Conservation (phyloP, 2,797 vertebrate genomes). For the Morus bassanus region DNA sequence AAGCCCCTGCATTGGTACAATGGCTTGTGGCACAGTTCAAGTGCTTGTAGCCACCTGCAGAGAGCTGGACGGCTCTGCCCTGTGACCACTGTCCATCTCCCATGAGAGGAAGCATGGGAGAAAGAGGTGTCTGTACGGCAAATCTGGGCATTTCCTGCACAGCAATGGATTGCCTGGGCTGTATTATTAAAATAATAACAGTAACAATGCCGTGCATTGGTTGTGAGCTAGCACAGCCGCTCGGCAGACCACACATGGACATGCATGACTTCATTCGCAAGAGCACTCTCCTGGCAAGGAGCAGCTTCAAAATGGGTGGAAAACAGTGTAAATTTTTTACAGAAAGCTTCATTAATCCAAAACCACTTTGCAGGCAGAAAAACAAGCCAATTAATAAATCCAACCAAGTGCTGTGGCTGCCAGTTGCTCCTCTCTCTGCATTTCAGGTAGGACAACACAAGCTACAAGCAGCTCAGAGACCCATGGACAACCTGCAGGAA, state of each 20-base stretch:
- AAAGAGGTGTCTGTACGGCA: not conserved
- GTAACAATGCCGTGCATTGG: not conserved
- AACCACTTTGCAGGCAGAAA: not conserved
- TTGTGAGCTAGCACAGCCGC: not conserved
- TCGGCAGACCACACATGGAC: not conserved
- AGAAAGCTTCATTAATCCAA: not conserved
- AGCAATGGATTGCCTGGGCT: not conserved
- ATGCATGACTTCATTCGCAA: not conserved
- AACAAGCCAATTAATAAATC: not conserved
- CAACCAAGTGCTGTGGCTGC: not conserved
- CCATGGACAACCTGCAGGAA: not conserved
- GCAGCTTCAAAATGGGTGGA: not conserved
- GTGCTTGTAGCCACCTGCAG: not conserved
- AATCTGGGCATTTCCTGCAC: not conserved
- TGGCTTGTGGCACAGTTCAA: not conserved
- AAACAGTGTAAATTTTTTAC: not conserved
- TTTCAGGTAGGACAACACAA: not conserved
- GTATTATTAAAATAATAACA: not conserved
- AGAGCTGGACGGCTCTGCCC: not conserved
- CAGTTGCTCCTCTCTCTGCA: not conserved
- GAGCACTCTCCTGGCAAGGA: not conserved
- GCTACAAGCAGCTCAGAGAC: not conserved
- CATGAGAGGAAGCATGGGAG: not conserved
- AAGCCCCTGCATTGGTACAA: not conserved
- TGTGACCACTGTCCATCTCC: rapidly evolving